Evolutionary conservation across 2,888 invertebrate genomes (phyloP).

Genomic region (Nebria brevicollis): DNA sequence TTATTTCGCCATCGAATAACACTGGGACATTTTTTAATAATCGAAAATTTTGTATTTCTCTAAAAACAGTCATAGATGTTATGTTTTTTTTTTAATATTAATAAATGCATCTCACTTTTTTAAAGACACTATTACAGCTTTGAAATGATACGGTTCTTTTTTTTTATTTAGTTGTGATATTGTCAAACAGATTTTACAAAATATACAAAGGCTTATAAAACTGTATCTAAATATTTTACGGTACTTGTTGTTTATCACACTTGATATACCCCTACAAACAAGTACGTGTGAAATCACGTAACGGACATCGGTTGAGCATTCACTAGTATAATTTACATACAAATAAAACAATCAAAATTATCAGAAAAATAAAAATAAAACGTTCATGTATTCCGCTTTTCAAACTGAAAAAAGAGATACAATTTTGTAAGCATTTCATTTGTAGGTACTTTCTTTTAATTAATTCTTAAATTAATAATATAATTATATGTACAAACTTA

Average conservation of each 20-base stretch:
- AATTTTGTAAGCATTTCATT: constrained; percentile 33
- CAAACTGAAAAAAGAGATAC: constrained; percentile 27
- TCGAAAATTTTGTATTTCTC: constrained; percentile 19
- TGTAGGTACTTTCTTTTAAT: constrained; percentile 32
- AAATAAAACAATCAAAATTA: constrained; percentile 4
- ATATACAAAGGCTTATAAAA: constrained; percentile 42
- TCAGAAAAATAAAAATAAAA: neutral
- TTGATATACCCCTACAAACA: constrained; percentile 2
- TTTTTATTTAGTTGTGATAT: constrained; percentile 24
- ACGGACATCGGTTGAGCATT: constrained; percentile 32
- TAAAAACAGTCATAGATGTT: neutral
- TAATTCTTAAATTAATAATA: constrained; percentile 4
- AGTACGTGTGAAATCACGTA: constrained; percentile 21
- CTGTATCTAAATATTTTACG: constrained; percentile 43
- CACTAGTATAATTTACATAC: constrained; percentile 17
- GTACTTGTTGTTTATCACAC: constrained; percentile 29
- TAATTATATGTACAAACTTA: constrained; percentile 36
- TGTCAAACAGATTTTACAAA: constrained; percentile 43
- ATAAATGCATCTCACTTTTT: constrained; percentile 36
- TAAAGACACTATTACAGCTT: constrained; percentile 7
- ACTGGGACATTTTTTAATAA: constrained; percentile 16
- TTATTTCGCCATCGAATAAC: constrained; percentile 10
- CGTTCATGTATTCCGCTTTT: constrained; percentile 21
- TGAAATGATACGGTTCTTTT: constrained; percentile 21
- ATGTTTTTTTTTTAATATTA: neutral